phyloP scores from a whole-genome alignment of 2,888 invertebrate genomes.

The Trimorus sp. region DNA sequence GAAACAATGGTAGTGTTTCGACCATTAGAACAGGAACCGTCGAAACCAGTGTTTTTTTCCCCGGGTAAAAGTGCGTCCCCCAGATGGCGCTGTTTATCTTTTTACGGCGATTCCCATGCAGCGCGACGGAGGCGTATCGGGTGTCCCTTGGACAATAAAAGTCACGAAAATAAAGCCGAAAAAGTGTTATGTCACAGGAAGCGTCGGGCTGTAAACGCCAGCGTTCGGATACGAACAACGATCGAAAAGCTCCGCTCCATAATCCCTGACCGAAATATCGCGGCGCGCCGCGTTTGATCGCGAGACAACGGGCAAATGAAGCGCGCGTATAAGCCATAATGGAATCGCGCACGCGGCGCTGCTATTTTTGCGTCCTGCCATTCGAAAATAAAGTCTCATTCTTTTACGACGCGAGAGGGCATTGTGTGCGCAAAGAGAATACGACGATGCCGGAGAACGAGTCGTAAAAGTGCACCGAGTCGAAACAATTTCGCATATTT shows the following conservation, averaged over 20 bases:
- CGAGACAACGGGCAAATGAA: conserved; percentile 73
- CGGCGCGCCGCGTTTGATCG: conserved; percentile 66
- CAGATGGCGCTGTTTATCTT: conserved; percentile 24
- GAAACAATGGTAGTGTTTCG: no score
- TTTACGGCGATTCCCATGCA: conserved; percentile 38
- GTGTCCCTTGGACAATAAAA: conserved; percentile 54
- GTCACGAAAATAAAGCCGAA: conserved; percentile 59
- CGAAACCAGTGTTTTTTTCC: no score
- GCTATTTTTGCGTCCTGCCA: conserved; percentile 54
- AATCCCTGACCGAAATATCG: conserved; percentile 73
- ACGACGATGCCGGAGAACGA: no score
- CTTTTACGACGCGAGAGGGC: conserved; percentile 33
- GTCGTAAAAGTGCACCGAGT: no score
- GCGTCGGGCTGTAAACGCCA: conserved; percentile 64
- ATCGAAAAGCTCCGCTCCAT: conserved; percentile 56
- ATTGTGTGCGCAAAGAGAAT: conserved; percentile 36
- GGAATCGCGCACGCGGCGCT: conserved; percentile 70
- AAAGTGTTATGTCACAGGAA: conserved; percentile 68
- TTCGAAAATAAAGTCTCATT: conserved; percentile 59
- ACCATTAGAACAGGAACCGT: no score
- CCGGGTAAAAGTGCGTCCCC: neutral
- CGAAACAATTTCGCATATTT: no score
- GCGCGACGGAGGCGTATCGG: conserved; percentile 49
- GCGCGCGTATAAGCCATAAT: conserved; percentile 70
- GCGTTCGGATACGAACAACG: conserved; percentile 59